A percentile compares a stretch with the other conserved stretches of the same genome.
Conservation (phyloP, 2,797 vertebrate species). For the Lepus oiostolus region DNA sequence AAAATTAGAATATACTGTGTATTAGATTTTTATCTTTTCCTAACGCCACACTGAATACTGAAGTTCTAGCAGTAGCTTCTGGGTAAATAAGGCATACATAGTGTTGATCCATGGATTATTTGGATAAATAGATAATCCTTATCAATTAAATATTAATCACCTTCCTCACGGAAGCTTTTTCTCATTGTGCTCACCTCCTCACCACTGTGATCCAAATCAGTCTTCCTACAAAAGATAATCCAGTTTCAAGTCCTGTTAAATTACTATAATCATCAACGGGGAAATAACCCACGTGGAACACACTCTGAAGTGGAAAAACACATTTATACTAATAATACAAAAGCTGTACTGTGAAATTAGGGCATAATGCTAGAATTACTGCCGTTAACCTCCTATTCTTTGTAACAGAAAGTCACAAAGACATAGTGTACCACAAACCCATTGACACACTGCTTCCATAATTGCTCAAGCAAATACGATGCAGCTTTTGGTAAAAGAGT, state of each 20-base stretch:
- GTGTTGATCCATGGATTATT: constrained; percentile 63
- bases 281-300: neutral
- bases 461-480: constrained; percentile 51
- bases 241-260: constrained; percentile 77
- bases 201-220: constrained; percentile 42
- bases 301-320: constrained; percentile 73
- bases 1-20: neutral
- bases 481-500: constrained; percentile 24
- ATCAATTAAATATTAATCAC: constrained; percentile 64
- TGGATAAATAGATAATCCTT: constrained; percentile 46
- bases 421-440: neutral
- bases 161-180: constrained; percentile 53
- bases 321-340: constrained; percentile 55
- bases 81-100: neutral
- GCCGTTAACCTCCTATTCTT: constrained; percentile 51
- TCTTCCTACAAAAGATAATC: constrained; percentile 71
- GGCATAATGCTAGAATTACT: neutral
- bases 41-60: constrained; percentile 36
- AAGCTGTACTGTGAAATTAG: constrained; percentile 68
- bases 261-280: constrained; percentile 67
- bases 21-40: neutral
- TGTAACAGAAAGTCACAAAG: constrained; percentile 42
- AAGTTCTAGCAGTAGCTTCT: neutral
- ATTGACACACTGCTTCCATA: neutral
- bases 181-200: constrained; percentile 52